phyloP scores from a whole-genome alignment of 2,113 vertebrate species.

The Brachionichthys hirsutus region DNA sequence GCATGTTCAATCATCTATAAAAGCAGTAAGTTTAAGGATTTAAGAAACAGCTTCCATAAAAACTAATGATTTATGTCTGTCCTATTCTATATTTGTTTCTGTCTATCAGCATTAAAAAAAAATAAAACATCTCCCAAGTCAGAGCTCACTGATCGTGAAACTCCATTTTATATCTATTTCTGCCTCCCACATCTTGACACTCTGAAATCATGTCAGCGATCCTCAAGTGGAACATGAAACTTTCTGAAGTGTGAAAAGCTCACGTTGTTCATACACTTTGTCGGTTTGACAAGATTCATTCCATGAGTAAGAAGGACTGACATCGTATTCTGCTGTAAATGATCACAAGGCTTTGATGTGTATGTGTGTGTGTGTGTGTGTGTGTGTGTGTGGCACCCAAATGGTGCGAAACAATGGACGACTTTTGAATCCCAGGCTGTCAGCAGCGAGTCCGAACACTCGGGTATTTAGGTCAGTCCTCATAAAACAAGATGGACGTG shows the following conservation, averaged over 20 bases:
- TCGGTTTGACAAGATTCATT: constrained; percentile 20
- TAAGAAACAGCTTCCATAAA: no score
- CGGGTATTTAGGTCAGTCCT: constrained; percentile 73
- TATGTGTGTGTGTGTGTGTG: constrained; percentile 13
- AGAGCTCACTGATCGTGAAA: not conserved
- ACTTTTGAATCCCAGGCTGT: constrained; percentile 65
- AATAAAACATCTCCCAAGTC: not conserved
- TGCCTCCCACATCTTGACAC: constrained; percentile 29
- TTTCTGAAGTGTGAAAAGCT: constrained; percentile 17
- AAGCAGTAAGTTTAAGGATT: no score
- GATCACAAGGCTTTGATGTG: constrained; percentile 10
- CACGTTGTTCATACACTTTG: constrained; percentile 12
- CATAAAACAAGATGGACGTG: constrained; percentile 61
- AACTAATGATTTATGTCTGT: no score
- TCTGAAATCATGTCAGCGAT: constrained; percentile 32
- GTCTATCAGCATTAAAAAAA: not conserved
- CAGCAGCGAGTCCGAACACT: constrained; percentile 56
- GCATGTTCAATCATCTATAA: no score
- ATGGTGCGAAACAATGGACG: constrained; percentile 56
- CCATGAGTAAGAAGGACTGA: constrained; percentile 1
- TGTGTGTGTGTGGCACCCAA: constrained; percentile 11
- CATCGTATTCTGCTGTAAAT: constrained; percentile 6
- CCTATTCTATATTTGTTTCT: not conserved
- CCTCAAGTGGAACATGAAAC: constrained; percentile 29
- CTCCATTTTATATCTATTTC: constrained; percentile 28